Conservation (phyloP, 2,888 invertebrate genomes). For the Calameuta filiformis region DNA sequence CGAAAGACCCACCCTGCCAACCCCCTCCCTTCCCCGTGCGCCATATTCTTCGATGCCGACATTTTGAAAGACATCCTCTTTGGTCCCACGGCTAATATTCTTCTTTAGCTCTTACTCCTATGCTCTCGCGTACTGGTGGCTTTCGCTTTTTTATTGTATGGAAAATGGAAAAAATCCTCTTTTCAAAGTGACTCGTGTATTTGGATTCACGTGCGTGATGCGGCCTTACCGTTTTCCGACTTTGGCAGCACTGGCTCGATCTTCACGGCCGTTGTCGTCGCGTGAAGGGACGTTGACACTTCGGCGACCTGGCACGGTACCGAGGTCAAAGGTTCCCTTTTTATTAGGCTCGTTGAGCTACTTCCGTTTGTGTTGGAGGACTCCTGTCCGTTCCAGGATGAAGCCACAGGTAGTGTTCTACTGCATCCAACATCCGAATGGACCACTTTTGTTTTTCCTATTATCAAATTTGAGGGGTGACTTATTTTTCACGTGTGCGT, state of each 20-base stretch:
- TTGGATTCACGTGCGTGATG: too few relatives aligned
- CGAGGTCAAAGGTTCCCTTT: constrained; percentile 73
- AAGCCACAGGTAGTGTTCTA: constrained; percentile 74
- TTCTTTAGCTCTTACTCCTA: neutral
- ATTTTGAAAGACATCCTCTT: neutral
- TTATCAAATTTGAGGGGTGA: constrained; percentile 5
- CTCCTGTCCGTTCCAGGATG: constrained; percentile 69
- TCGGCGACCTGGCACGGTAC: constrained; percentile 73
- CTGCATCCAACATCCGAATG: constrained; percentile 74
- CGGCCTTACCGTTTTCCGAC: constrained; percentile 67
- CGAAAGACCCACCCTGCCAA: constrained; percentile 28
- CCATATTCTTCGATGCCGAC: neutral
- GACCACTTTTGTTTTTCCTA: constrained; percentile 58
- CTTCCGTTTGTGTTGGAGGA: constrained; percentile 34
- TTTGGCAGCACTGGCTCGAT: constrained; percentile 76
- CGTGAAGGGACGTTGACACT: constrained; percentile 67
- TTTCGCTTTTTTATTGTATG: neutral
- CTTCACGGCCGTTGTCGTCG: constrained; percentile 70
- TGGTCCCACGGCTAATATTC: neutral
- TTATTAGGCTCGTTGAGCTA: constrained; percentile 71
- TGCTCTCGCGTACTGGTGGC: neutral
- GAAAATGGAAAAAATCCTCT: neutral
- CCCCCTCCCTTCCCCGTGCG: constrained; percentile 16
- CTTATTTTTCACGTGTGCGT: neutral
- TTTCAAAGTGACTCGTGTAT: neutral